These are phyloP conservation scores for Pluvianellus socialis DNA, from an alignment of 2,113 vertebrate genomes.

Conservation along the genomic window DNA sequence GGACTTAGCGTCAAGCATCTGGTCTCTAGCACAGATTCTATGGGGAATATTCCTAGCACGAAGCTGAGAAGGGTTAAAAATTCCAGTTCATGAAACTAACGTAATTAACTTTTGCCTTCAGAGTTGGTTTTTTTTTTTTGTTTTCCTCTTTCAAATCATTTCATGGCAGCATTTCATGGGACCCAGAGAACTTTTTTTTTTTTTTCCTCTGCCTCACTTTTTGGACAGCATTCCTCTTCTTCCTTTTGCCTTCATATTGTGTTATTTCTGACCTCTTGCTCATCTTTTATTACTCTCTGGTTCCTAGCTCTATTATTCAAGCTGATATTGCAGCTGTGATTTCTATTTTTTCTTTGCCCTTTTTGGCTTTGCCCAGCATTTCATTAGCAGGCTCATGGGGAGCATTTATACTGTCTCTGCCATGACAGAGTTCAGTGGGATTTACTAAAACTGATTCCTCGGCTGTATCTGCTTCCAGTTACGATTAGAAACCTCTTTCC, in stretches of 20 bases:
- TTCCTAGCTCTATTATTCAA: constrained; percentile 63
- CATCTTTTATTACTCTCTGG: constrained; percentile 44
- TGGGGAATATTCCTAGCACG: background rate
- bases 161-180: background rate
- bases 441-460: constrained; percentile 58
- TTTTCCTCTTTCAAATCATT: background rate
- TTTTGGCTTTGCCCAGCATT: constrained; percentile 69
- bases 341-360: constrained; percentile 72
- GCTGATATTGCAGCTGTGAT: constrained; percentile 69
- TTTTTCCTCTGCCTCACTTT: background rate
- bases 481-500: constrained; percentile 27
- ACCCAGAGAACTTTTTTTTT: background rate
- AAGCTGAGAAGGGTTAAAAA: background rate
- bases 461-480: constrained; percentile 57
- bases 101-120: background rate
- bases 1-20: background rate
- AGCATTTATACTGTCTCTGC: constrained; percentile 54
- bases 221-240: background rate
- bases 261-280: constrained; percentile 67
- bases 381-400: constrained; percentile 58
- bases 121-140: background rate
- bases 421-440: constrained; percentile 43
- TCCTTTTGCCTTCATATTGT: constrained; percentile 41
- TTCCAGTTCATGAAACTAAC: background rate
- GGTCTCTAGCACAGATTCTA: background rate